These are phyloP conservation scores for Stenurella melanura DNA, from an alignment of 2,888 invertebrate genomes.

Conservation along the genomic window DNA sequence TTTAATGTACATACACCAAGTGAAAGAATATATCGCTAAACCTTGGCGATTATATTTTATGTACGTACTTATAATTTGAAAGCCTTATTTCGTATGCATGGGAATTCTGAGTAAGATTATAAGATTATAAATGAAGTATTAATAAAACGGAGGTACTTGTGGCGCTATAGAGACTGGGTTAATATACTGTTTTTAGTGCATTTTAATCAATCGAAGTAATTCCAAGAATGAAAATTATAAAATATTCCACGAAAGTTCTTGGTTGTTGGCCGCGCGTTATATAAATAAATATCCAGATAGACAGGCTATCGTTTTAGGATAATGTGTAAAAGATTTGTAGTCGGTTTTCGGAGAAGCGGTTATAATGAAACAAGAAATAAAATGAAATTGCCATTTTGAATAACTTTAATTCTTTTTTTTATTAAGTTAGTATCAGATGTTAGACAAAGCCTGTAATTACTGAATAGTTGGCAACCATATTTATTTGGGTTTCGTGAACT, in stretches of 20 bases:
- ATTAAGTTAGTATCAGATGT: not conserved
- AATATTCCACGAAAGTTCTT: not conserved
- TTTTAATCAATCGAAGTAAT: not conserved
- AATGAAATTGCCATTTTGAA: not conserved
- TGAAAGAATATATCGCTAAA: not conserved
- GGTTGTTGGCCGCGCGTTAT: not conserved
- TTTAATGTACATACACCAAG: conserved; percentile 16
- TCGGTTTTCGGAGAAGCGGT: not conserved
- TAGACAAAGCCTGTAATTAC: not conserved
- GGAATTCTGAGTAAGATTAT: not conserved
- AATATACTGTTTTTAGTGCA: not conserved
- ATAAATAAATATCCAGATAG: not conserved
- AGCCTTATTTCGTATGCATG: conserved; percentile 19
- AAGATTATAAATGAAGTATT: not conserved
- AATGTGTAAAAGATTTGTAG: not conserved
- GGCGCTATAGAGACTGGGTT: not conserved
- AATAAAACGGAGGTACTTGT: not conserved
- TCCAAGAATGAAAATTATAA: not conserved
- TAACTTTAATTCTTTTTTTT: not conserved
- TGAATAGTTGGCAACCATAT: too few species aligned
- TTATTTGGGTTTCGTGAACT: too few species aligned
- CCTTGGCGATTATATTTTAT: conserved; percentile 26
- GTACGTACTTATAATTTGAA: conserved; percentile 18
- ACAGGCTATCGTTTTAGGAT: conserved; percentile 1
- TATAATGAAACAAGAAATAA: not conserved